These are phyloP conservation scores for Danio aesculapii DNA, from an alignment of 2,797 vertebrate species.

Conservation along the genomic window DNA sequence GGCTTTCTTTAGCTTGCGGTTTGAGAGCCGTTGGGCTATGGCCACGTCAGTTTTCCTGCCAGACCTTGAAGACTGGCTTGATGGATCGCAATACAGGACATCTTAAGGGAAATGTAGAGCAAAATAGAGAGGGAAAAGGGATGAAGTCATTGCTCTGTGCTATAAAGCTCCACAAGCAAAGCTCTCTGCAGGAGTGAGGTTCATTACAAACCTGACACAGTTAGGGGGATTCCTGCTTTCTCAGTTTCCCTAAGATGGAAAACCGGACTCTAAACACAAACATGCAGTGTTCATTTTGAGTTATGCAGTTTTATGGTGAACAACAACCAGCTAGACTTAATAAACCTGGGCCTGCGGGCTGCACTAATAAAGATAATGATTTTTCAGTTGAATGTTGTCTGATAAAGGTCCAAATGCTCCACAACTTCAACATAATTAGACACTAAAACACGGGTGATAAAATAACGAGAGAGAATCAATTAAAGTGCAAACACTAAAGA, in stretches of 20 bases:
- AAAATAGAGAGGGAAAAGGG: conserved; percentile 11
- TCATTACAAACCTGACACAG: conserved; percentile 44
- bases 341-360: conserved; percentile 19
- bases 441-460: background rate
- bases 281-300: conserved; percentile 32
- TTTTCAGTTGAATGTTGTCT: conserved; percentile 1
- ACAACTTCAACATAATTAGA: conserved; percentile 10
- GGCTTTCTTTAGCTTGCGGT: conserved; percentile 54
- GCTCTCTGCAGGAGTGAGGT: conserved; percentile 58
- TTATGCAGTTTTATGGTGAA: conserved; percentile 36
- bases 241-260: conserved; percentile 37
- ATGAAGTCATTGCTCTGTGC: conserved; percentile 71
- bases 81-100: conserved; percentile 67
- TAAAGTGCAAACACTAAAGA: background rate
- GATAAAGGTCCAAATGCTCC: background rate
- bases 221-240: conserved; percentile 44
- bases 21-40: conserved; percentile 66
- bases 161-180: conserved; percentile 64
- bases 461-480: background rate
- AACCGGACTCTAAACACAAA: conserved; percentile 38
- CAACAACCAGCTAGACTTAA: conserved; percentile 24
- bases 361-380: background rate
- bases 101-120: conserved; percentile 62
- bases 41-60: conserved; percentile 70
- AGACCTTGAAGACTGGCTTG: conserved; percentile 63